Base-by-base conservation (phyloP, 2,797 vertebrate genomes). In the Meriones psammophilus region DNA sequence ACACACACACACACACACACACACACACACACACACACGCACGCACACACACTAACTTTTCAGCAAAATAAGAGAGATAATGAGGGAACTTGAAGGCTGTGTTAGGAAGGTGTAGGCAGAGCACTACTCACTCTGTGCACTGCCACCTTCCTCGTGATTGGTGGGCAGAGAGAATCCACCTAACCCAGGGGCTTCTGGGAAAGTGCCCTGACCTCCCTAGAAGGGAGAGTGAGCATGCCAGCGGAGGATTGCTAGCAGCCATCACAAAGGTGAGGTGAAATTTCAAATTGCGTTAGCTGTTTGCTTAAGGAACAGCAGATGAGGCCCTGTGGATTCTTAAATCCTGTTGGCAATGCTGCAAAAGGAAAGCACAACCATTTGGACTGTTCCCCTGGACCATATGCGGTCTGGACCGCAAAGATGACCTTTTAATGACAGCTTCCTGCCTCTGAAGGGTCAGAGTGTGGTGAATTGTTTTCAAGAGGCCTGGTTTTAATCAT, bases 241-340 rank as follows among this genome's bases (percentile, higher is more conserved):
- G 56, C 77, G 96, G 89, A 95, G 88, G 86, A 60, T 97, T 95
- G 94, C 96, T 97, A 96, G 96, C 78, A 50, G 95, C 96, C 97
- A 97, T 97, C 97, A 92, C 62, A 69, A 64, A 97, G 98, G 98
- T 98, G 97, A 98, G 98, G 95, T 98, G 98, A 98, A 98, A 98
- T 98, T 98, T 98, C 94, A 98, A 98, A 98, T 98, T 98, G 90
- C 97, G 96, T 98, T 98, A 97, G 95, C 94, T 98, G 96, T 98
- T 98, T 98, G 97, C 97, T 97, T 98, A 98, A 98, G 98, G 97
- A 98, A 97, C 97, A 98, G 97, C 97, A 98, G 97, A 98, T 97
- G 98, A 98, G 97, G 96, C 97, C 97, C 98, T 98, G 98, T 81
- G 97, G 98, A 98, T 98, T 97, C 97, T 98, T 97, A 98, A 97